Base-by-base conservation (phyloP, 2,888 invertebrate species). In the Aethes cnicana region DNA sequence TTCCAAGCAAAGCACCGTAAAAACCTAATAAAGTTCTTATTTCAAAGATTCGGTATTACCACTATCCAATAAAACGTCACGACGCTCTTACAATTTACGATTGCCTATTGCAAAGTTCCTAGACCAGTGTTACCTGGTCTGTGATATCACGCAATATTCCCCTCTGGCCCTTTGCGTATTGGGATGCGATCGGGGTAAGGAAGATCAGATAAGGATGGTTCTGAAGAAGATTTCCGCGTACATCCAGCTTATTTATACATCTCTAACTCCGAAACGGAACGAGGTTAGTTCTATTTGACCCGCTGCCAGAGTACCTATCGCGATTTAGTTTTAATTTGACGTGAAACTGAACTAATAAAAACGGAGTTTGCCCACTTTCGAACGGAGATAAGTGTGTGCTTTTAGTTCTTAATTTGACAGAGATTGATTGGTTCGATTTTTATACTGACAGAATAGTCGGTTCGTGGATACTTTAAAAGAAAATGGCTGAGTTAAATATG, bases 231-330 rank as follows among this genome's bases (percentile, higher is more conserved):
- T 48, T 48, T 48, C 50, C 50, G 50, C 43, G 43, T 50, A 30
- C 43, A 44, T 28, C 32, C 44, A 50, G 43, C 25, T 23, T 50
- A 50, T 50, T 50, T 44, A 37, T 50, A 50, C 36, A 28, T 25
- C 2, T 26, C 46, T 48, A 9, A 32, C 23, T 48, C 35, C 9
- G 36, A 43, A 50, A 12, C 30, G 43, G 43, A n/a, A 12, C 50
- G 50, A 50, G 50, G 50, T 36, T 46, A 35, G 30, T 30, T 21
- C 26, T 28, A 20, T 36, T 39, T 37, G 49, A 50, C 43, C 50
- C 23, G 43, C n/a, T 50, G 50, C 50, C 50, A 50, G 50, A 43
- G n/a, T n/a, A n/a, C n/a, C n/a, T 48, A 48, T 50, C 33, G 23
- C 36, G 28, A 49, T 50, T 50, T 42, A 50, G 36, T 43, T 50